Evolutionary conservation across 2,888 invertebrate genomes (phyloP), one percentile per base, ranked within the genome.

Genomic region (Melanotus villosus): DNA sequence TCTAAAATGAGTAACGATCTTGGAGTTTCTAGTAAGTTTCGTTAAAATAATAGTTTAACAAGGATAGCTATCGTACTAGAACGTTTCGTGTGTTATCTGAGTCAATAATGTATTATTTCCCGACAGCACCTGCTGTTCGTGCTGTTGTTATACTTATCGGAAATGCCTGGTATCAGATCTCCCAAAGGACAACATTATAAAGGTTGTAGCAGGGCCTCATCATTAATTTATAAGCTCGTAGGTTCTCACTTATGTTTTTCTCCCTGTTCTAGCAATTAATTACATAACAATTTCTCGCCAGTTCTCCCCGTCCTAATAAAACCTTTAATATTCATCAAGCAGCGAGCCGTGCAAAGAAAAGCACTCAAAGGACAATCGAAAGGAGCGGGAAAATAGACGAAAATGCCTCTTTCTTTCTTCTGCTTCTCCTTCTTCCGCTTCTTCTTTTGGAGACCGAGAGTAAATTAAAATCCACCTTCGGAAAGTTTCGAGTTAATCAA

Each of bases 401-500:
- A 26, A 26, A 26, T n/a, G 26, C 26, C 26, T n/a, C 5, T 5
- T 10, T 5, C 32, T 12, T 19, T 14, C 30, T 52, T 52, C 9
- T n/a, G n/a, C n/a, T n/a, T n/a, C n/a, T n/a, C n/a, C n/a, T n/a
- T n/a, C n/a, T n/a, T n/a, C n/a, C n/a, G 6, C 52, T 4, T 14
- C n/a, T n/a, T 7, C 10, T 26, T 26, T 7, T 7, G 7, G 26
- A 3, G 7, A 7, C 26, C 26, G 26, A 26, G 12, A 45, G 57
- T 38, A 68, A 54, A 68, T 68, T 63, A 50, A 52, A 63, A 60
- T 56, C 54, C 47, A 45, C 60, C 52, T 43, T 54, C 21, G 26
- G 16, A 50, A 68, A 68, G 57, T 68, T 68, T 32, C n/a, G 38
- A 58, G 59, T 65, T 68, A 68, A 68, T 68, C 68, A 68, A 65